Conservation (phyloP, 2,113 vertebrate species). For the Chiloscyllium plagiosum region DNA sequence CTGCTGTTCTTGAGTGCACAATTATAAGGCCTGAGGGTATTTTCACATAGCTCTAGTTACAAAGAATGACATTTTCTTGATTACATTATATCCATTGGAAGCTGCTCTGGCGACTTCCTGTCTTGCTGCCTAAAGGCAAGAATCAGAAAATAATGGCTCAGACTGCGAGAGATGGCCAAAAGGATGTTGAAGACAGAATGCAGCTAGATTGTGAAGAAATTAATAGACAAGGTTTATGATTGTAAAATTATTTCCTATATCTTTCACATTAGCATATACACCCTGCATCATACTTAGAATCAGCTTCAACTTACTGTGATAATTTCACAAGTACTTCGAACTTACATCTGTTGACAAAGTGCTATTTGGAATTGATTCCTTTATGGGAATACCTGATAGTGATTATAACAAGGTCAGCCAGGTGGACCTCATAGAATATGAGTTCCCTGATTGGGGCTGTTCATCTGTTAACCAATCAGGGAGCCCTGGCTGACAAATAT, state of each 20-base stretch:
- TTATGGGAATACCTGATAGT: neutral
- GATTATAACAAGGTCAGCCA: no score
- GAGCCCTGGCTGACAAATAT: no score
- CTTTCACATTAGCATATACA: neutral
- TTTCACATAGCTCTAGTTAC: no score
- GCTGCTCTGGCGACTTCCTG: neutral
- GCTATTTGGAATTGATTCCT: neutral
- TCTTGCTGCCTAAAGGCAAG: neutral
- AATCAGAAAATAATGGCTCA: neutral
- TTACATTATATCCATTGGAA: neutral
- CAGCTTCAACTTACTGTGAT: neutral
- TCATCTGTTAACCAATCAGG: no score
- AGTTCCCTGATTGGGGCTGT: no score
- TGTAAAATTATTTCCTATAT: neutral
- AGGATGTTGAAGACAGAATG: neutral
- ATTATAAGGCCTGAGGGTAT: neutral
- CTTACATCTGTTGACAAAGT: neutral
- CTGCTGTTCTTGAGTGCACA: neutral
- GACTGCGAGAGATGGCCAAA: neutral
- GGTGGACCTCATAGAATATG: no score
- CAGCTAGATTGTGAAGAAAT: neutral
- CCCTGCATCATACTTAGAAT: neutral
- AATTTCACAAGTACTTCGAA: neutral
- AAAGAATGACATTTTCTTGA: neutral
- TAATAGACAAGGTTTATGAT: neutral